Base-by-base conservation (phyloP, 2,113 vertebrate species). In the Bos indicus region DNA sequence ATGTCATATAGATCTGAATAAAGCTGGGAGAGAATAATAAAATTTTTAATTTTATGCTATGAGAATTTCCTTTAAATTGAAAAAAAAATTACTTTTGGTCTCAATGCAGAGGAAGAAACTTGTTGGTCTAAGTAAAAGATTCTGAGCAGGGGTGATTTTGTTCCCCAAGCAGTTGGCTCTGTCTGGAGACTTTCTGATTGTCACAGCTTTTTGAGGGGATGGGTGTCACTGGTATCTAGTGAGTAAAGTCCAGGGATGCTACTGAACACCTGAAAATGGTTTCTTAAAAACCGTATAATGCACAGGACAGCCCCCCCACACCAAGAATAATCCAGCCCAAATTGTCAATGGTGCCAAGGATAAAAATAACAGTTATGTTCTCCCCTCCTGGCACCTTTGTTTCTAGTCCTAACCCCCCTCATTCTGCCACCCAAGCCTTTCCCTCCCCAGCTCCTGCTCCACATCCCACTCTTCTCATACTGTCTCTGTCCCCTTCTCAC, bases 401-500 rank as follows among this genome's bases (percentile, higher is more conserved):
- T 54, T 54, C 52, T 2, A 54, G 52, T 54, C 52, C 52, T 54
- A 54, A 54, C 52, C 52, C 16, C 16, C 52, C 1, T 54, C 6
- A 54, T 54, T 54, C 52, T 54, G 52, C 52, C 46, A 54, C 52
- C 52, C 52, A 54, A 54, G 16, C 52, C 52, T 54, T 54, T 54
- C 52, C 52, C 16, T 57, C 56, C 56, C 46, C 46, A 0, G 14
- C 8, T 48, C 0, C 0, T 59, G 21, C 7, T 48, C 46, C 46
- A 48, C 46, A 48, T 0, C 46, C 46, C 9, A 48, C 46, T 48
- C 46, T 48, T 48, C 36, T 59, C n/a, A 5, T 4, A 60, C 40
- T 13, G 4, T 0, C 52, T 13, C 15, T 0, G 10, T 19, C 30
- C 14, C 46, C 12, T 1, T 33, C 99, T 98, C 95, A 99, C 99